Conservation (phyloP, 37 sponge, comb jelly and placozoan species). For the Cladorhizidae sp. region DNA sequence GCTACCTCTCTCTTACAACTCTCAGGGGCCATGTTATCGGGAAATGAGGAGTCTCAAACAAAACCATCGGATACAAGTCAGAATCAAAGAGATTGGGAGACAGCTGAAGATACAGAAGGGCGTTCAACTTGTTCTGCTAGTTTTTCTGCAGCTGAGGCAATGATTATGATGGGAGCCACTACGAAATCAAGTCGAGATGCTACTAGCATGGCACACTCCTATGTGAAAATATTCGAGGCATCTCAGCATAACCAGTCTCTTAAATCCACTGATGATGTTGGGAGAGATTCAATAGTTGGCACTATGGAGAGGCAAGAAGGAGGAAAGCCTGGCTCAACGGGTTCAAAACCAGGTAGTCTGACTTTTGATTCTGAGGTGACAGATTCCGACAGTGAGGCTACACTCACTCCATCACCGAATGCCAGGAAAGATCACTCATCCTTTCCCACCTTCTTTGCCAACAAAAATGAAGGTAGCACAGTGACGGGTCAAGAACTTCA, state of each 20-base stretch:
- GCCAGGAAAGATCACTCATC: background rate
- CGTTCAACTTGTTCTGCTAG: constrained; percentile 32
- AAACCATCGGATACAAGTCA: background rate
- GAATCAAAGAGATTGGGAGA: background rate
- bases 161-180: constrained; percentile 43
- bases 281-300: no score
- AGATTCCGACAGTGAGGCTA: constrained; percentile 51
- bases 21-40: constrained; percentile 1
- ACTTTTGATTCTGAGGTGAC: constrained; percentile 20
- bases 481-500: no score
- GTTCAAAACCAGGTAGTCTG: background rate
- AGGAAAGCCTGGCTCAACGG: no score
- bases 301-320: background rate
- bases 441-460: background rate
- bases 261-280: background rate
- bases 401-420: constrained; percentile 32
- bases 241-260: background rate
- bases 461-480: no score
- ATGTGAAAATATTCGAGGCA: background rate
- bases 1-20: constrained; percentile 32
- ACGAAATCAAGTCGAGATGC: background rate
- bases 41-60: background rate
- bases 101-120: background rate
- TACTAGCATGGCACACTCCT: background rate
- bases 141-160: constrained; percentile 63